A percentile compares a stretch with the other conserved stretches of the same genome.
Conservation (phyloP, 2,113 vertebrate genomes). For the Upupa epops region DNA sequence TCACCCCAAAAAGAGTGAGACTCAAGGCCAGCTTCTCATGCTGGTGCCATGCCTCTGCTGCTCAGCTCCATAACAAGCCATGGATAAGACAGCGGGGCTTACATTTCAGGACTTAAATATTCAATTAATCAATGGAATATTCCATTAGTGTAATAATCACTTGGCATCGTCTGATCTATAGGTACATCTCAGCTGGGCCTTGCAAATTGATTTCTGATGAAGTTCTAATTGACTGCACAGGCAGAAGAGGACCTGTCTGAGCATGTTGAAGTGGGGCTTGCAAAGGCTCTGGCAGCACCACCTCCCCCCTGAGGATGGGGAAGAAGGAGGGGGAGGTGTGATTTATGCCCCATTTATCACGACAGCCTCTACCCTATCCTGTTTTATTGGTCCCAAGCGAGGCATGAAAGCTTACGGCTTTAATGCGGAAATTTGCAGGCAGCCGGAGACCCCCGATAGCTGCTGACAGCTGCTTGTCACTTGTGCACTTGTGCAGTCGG, state of each 20-base stretch:
- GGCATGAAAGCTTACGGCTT: constrained; percentile 48
- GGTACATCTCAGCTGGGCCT: constrained; percentile 82
- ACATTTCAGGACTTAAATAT: constrained; percentile 75
- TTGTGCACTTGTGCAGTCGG: constrained; percentile 2
- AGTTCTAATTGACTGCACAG: constrained; percentile 81
- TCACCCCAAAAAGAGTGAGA: background rate
- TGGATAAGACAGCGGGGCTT: constrained; percentile 35
- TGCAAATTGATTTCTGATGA: constrained; percentile 85
- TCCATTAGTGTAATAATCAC: constrained; percentile 82
- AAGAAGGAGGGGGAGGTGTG: constrained; percentile 45
- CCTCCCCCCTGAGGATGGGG: constrained; percentile 39
- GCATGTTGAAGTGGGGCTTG: constrained; percentile 49
- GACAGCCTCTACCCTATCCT: constrained; percentile 57
- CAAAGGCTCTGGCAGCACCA: constrained; percentile 39
- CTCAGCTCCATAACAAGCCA: background rate
- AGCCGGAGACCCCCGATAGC: background rate
- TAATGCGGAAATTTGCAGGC: constrained; percentile 37
- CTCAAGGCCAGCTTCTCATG: background rate
- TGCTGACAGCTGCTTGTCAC: constrained; percentile 60
- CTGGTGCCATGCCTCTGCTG: background rate
- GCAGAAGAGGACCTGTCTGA: constrained; percentile 71
- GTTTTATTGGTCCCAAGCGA: constrained; percentile 74
- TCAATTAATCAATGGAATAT: constrained; percentile 85
- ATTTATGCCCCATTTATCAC: constrained; percentile 71
- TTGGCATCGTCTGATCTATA: constrained; percentile 79